Conservation (phyloP, 2,797 vertebrate species). For the Falco naumanni region DNA sequence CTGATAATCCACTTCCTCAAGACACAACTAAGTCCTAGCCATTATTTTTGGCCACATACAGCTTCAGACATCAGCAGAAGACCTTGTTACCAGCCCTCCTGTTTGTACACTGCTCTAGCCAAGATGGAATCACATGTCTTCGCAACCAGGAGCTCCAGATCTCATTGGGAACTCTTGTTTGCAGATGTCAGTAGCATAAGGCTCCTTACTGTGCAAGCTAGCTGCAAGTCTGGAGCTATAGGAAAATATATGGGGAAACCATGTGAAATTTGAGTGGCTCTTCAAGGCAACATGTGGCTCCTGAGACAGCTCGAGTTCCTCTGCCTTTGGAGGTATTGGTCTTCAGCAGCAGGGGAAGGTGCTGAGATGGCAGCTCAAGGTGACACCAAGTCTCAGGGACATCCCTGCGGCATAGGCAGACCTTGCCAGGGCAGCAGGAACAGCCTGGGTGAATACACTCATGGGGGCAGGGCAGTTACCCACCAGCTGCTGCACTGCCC, state of each 20-base stretch:
- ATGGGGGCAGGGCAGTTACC: rapidly evolving
- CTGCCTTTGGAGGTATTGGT: background rate
- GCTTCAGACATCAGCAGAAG: rapidly evolving
- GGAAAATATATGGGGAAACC: background rate
- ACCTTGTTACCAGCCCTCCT: background rate
- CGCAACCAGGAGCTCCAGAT: background rate
- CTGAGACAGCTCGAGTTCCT: rapidly evolving
- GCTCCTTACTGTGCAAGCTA: background rate
- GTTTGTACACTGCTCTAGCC: background rate
- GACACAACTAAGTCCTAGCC: background rate
- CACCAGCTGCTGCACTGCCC: rapidly evolving
- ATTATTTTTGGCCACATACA: background rate
- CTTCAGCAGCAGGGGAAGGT: background rate
- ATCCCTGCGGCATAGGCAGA: background rate
- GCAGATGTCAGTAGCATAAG: background rate
- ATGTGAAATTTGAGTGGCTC: background rate
- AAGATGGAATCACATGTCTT: background rate
- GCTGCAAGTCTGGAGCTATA: rapidly evolving
- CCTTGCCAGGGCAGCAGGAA: background rate
- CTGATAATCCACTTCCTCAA: background rate
- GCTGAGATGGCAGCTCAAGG: background rate
- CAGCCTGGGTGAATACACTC: background rate
- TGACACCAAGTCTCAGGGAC: background rate
- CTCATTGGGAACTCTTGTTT: background rate
- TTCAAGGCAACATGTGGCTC: rapidly evolving